Conservation (phyloP, 2,888 invertebrate species). For the Pyrrhia umbra region DNA sequence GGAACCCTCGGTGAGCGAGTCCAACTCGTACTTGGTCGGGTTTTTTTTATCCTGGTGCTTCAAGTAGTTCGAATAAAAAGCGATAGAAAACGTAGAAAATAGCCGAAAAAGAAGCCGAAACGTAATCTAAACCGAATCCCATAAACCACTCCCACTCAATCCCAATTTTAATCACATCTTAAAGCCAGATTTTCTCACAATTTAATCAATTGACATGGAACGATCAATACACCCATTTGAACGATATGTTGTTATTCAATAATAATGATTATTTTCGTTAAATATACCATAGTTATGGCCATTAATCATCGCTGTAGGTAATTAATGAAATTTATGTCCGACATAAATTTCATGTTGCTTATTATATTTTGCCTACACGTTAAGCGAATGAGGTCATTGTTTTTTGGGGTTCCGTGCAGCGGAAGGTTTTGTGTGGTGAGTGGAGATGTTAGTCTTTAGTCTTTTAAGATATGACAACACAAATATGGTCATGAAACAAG, state of each 20-base stretch:
- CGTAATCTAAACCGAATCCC: conserved; percentile 10
- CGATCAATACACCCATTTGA: conserved; percentile 60
- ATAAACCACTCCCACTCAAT: conserved; percentile 41
- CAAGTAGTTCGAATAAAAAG: too few relatives aligned
- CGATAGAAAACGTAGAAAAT: too few relatives aligned
- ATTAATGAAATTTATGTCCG: conserved; percentile 87
- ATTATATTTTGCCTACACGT: conserved; percentile 76
- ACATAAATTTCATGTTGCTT: conserved; percentile 81
- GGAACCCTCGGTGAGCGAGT: too few relatives aligned
- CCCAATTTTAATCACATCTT: conserved; percentile 30
- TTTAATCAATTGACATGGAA: conserved; percentile 49
- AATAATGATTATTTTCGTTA: conserved; percentile 80
- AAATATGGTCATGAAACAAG: too few relatives aligned
- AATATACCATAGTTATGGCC: conserved; percentile 77
- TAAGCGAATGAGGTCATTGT: conserved; percentile 75
- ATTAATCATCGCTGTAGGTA: conserved; percentile 84
- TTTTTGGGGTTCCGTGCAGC: conserved; percentile 60
- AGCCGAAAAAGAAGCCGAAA: background rate
- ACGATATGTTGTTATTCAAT: conserved; percentile 74
- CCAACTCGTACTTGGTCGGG: too few relatives aligned
- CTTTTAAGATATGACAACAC: background rate
- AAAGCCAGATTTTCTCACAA: conserved; percentile 25
- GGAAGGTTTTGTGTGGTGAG: background rate
- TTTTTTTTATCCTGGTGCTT: too few relatives aligned
- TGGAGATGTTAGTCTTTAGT: background rate